Evolutionary conservation across 2,888 invertebrate species (phyloP).

Genomic region (Autographa pulchrina): DNA sequence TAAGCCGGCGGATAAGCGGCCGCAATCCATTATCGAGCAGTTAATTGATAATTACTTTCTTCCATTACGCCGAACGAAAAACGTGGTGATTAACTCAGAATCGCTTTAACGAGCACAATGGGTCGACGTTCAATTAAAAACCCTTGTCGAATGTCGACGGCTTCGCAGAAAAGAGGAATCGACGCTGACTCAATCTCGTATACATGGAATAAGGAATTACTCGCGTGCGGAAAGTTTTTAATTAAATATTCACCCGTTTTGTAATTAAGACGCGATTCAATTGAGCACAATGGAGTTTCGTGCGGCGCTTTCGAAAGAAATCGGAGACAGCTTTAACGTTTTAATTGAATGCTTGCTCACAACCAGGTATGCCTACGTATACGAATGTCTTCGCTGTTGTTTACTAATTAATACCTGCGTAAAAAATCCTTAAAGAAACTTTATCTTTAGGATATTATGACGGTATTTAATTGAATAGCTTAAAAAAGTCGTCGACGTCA

Average conservation of each 20-base stretch:
- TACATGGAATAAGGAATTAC: conserved; percentile 88
- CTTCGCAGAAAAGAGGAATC: conserved; percentile 84
- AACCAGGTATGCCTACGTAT: conserved; percentile 24
- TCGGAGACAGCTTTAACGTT: conserved; percentile 71
- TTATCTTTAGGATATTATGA: background rate
- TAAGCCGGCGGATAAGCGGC: conserved; percentile 85
- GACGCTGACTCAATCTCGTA: conserved; percentile 86
- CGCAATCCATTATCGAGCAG: conserved; percentile 88
- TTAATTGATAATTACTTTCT: conserved; percentile 90
- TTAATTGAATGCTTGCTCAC: conserved; percentile 60
- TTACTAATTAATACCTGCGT: conserved; percentile 17
- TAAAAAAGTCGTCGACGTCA: conserved; percentile 51
- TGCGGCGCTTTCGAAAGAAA: conserved; percentile 79
- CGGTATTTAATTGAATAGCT: conserved; percentile 45
- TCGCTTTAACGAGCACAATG: conserved; percentile 88
- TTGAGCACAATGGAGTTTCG: conserved; percentile 81
- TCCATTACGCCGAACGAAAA: conserved; percentile 87
- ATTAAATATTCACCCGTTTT: conserved; percentile 88
- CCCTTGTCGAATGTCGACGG: conserved; percentile 86
- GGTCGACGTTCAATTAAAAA: conserved; percentile 87
- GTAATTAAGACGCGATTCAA: conserved; percentile 87
- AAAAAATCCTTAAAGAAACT: conserved; percentile 13
- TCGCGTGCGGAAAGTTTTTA: conserved; percentile 88
- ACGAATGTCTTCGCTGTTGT: conserved; percentile 22
- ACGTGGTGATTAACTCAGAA: conserved; percentile 87